Base-by-base conservation (phyloP, 2,888 invertebrate species). In the Calameuta pallipes region DNA sequence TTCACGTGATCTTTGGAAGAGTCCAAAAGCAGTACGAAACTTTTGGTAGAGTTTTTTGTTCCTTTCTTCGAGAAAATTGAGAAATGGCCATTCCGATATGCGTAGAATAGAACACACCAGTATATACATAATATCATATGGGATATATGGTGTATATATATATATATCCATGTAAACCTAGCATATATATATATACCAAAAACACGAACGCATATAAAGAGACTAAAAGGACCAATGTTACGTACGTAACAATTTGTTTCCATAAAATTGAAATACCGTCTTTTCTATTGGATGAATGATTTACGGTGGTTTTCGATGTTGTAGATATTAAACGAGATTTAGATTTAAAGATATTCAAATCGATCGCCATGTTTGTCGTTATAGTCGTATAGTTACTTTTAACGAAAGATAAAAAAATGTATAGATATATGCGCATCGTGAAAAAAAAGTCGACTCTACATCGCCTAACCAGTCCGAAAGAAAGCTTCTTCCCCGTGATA, bases 151-250 rank as follows among this genome's bases (percentile, higher is more conserved):
- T 37, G 13, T 36, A 31, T 31, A 31, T 31, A 31, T 31, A 31
- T 37, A 37, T 37, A 37, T 36, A 36, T 36, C 11, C 11, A 36
- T 36, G 37, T 13, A 13, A 37, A 37, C 37, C 1, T 13, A 37
- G 13, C 13, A 13, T 37, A 37, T 37, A 37, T 37, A 37, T 37
- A 15, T 41, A 41, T 41, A 41, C 41, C 41, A 41, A 15, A 41
- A 1, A 41, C 41, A 41, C 6, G 41, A 15, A 15, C 41, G 41
- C 23, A 56, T 56, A 23, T 4, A 71, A 33, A 71, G 15, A 71
- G 71, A 71, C 71, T 71, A 71, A 71, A 71, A 12, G 71, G 71
- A 71, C 71, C 71, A 71, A 71, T 30, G 71, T 33, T 71, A 31
- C 31, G 31, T 71, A 71, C 31, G 71, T 71, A 71, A 56, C 31